Percentiles rank a stretch among this genome's conserved stretches.
Evolutionary conservation across 1,140 invertebrate genomes (phyloP).

Genomic region (Chlorops oryzae): DNA sequence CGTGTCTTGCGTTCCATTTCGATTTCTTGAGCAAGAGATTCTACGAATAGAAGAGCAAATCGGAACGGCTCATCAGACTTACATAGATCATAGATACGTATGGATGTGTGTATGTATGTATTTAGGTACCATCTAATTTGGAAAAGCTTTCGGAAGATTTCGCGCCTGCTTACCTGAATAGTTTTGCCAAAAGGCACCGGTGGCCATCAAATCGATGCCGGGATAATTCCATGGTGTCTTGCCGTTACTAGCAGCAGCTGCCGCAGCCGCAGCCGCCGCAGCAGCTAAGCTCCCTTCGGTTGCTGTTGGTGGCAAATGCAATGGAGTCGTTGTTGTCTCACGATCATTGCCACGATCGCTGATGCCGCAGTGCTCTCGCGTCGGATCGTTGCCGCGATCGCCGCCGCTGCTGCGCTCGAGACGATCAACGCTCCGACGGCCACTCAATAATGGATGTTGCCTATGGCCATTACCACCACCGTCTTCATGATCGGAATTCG

Average conservation of each 20-base stretch:
- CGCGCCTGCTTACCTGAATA: slow-evolving; percentile 71
- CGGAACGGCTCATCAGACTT: no score
- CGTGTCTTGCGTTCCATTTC: slow-evolving; percentile 78
- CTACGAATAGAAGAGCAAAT: slow-evolving; percentile 52
- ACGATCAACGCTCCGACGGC: slow-evolving; percentile 20
- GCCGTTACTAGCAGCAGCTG: slow-evolving; percentile 37
- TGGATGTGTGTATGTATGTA: no score
- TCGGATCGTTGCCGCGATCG: slow-evolving; percentile 31
- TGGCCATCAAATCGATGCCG: slow-evolving; percentile 68
- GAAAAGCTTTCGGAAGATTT: no score
- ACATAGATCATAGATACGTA: no score
- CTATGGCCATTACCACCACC: slow-evolving; percentile 45
- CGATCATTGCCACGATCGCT: slow-evolving; percentile 8
- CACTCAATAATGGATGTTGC: slow-evolving; percentile 38
- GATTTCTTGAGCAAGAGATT: slow-evolving; percentile 76
- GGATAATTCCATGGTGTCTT: slow-evolving; percentile 62
- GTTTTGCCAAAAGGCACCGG: slow-evolving; percentile 80
- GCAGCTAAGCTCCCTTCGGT: slow-evolving; percentile 17
- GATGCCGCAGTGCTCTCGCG: no score
- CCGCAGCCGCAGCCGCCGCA: slow-evolving; percentile 34
- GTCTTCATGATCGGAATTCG: slow-evolving; percentile 48
- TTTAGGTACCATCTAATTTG: no score
- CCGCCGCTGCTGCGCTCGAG: slow-evolving; percentile 29
- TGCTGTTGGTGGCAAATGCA: slow-evolving; percentile 46
- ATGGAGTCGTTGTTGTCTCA: slow-evolving; percentile 23